Evolutionary conservation across 2,113 vertebrate genomes (phyloP).

Genomic region (Myxocyprinus asiaticus): DNA sequence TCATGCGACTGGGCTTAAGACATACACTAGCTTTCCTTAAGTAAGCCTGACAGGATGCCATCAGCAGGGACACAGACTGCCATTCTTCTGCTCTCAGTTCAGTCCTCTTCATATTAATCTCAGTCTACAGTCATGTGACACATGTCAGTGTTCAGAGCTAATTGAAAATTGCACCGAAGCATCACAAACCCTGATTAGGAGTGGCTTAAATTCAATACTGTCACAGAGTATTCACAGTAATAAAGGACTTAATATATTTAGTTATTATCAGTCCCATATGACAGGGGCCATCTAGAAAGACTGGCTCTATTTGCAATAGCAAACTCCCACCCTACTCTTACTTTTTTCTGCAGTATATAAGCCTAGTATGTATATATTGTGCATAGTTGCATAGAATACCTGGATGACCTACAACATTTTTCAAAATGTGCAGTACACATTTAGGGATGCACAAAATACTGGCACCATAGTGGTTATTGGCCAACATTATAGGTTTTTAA

Average conservation of each 20-base stretch:
- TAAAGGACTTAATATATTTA: background rate
- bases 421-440: too few relatives aligned
- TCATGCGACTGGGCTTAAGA: background rate
- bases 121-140: conserved; percentile 11
- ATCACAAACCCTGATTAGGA: conserved; percentile 28
- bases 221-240: conserved; percentile 1
- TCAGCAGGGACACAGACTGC: background rate
- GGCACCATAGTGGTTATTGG: too few relatives aligned
- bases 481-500: too few relatives aligned
- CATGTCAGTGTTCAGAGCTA: conserved; percentile 21
- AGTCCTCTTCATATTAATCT: conserved; percentile 30
- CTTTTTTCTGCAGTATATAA: too few relatives aligned
- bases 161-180: conserved; percentile 30
- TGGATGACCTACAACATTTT: too few relatives aligned
- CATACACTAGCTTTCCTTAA: background rate
- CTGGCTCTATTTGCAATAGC: background rate
- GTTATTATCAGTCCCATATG: background rate
- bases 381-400: too few relatives aligned
- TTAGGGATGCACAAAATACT: too few relatives aligned
- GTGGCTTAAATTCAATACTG: conserved; percentile 32
- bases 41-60: background rate
- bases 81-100: background rate
- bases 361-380: too few relatives aligned
- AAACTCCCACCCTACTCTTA: background rate
- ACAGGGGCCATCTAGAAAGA: conserved; percentile 4